Evolutionary conservation across 1,140 invertebrate species (phyloP), one percentile per base, ranked within the genome.

Genomic region (Aleiodes sp.): DNA sequence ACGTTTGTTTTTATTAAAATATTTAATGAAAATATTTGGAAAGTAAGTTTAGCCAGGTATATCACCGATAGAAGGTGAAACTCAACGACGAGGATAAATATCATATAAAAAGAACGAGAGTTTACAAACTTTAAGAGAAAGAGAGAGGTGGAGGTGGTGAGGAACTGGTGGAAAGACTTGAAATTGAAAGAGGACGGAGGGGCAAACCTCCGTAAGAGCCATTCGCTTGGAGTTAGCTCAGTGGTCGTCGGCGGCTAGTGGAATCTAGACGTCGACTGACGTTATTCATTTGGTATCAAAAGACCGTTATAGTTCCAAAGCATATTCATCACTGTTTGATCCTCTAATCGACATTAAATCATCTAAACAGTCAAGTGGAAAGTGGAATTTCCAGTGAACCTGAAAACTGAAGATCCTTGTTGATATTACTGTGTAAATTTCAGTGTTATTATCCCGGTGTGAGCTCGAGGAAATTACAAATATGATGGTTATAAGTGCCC

Each of bases 401-500:
- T 19, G 62, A 41, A 24, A 21, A 10, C 57, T 7, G 26, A 3
- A 35, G 14, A n/a, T 24, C 33, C 61, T 16, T 64, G 41, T 43
- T 46, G 24, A 29, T n/a, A 12, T 31, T 14, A 29, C 41, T 31
- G 62, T 43, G 33, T 10, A 35, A 43, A 43, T 60, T 60, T 60
- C 14, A 31, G 31, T 31, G 26, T 35, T 35, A 14, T 60, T 16
- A 60, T 14, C 28, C 3, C 21, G 26, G 57, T 60, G 57, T 31
- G 9, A 60, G 16, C 14, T 14, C 12, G 14, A 39, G 21, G 60
- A 43, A 65, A 46, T 65, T 65, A 52, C 46, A 52, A 52, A 52
- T 52, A 83, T 83, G 82, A 77, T 83, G 77, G 82, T 83, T 70
- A 78, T 83, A 75, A 82, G 79, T 68, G 82, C 81, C 0, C 62